Conservation (phyloP, 2,113 vertebrate genomes). For the Mionectes macconnelli region DNA sequence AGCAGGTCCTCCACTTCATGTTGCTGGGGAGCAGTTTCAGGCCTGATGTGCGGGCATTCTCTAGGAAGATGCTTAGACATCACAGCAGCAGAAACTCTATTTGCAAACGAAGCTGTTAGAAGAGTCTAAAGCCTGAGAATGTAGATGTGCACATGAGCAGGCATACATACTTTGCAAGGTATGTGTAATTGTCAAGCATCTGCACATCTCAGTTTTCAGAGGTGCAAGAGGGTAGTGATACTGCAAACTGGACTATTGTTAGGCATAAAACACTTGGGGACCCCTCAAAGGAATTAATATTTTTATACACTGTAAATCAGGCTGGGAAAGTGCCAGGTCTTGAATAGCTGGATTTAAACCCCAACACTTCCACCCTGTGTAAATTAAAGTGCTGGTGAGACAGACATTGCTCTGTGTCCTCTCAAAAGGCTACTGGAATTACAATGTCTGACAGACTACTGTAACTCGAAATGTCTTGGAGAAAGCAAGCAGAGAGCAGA, state of each 20-base stretch:
- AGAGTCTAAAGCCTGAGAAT: neutral
- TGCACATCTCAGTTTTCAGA: neutral
- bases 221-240: neutral
- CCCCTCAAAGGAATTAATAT: neutral
- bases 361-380: neutral
- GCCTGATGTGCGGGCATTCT: fast-evolving
- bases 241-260: neutral
- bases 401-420: neutral
- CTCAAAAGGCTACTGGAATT: neutral
- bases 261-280: neutral
- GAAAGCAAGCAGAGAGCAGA: neutral
- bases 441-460: neutral
- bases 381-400: neutral
- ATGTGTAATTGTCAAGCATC: neutral
- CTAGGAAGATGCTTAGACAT: neutral
- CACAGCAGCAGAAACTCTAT: neutral
- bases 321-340: neutral
- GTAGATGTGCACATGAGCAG: neutral
- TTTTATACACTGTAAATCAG: neutral
- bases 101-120: neutral
- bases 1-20: neutral
- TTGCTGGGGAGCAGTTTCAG: neutral
- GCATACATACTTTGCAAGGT: neutral
- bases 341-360: neutral
- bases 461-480: neutral